Evolutionary conservation across 2,113 vertebrate genomes (phyloP).

Genomic region (Antennarius striatus): DNA sequence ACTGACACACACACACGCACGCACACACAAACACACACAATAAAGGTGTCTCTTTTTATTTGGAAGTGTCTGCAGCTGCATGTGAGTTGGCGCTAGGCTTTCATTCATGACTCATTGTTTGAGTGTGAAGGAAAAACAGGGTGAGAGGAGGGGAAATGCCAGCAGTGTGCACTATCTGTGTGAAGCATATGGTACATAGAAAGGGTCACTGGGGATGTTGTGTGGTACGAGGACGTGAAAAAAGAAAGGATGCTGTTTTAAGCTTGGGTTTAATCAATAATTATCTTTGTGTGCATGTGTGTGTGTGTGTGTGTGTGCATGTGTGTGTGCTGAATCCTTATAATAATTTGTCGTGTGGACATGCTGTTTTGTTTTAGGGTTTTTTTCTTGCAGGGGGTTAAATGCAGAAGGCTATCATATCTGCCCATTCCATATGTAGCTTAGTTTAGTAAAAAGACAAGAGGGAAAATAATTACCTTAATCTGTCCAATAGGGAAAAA

Average conservation of each 20-base stretch:
- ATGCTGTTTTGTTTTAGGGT: neutral
- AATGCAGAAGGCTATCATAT: no score
- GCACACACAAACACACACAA: no score
- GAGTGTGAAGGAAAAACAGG: conserved; percentile 34
- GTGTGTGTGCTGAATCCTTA: neutral
- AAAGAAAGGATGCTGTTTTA: conserved; percentile 5
- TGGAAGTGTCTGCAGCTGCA: conserved; percentile 53
- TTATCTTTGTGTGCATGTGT: conserved; percentile 3
- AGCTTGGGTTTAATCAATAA: conserved; percentile 10
- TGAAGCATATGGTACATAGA: conserved; percentile 37
- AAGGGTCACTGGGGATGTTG: conserved; percentile 17
- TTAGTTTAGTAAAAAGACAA: no score
- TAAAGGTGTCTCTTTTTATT: conserved; percentile 30
- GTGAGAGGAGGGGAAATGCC: conserved; percentile 26
- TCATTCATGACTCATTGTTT: conserved; percentile 57
- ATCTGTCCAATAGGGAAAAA: no score
- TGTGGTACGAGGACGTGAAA: neutral
- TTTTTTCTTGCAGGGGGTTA: no score
- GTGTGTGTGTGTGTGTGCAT: neutral
- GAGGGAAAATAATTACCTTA: no score
- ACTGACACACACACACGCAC: no score
- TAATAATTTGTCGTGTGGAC: no score
- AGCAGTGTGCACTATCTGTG: conserved; percentile 38
- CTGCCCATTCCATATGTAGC: no score
- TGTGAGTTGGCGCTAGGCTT: conserved; percentile 43